phyloP scores from a whole-genome alignment of 2,888 invertebrate species.

The Chrysolina haemoptera region DNA sequence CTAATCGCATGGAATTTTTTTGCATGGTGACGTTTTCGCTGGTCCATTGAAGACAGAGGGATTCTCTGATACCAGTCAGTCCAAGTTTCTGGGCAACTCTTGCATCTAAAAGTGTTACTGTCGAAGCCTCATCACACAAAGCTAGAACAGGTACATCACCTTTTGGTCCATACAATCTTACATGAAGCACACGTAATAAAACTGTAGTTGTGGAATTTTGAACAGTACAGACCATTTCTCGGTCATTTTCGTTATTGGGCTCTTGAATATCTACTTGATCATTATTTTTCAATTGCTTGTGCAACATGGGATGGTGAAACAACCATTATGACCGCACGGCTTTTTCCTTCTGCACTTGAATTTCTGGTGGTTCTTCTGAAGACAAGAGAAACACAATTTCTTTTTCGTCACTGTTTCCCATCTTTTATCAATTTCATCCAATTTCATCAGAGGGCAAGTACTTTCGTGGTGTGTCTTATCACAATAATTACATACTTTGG shows the following conservation, averaged over 20 bases:
- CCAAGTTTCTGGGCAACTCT: neutral
- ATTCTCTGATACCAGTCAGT: neutral
- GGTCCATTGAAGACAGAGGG: slow-evolving; percentile 9
- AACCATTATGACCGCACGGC: no score
- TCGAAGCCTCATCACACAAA: slow-evolving; percentile 6
- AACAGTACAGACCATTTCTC: neutral
- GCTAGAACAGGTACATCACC: neutral
- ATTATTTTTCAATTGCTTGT: no score
- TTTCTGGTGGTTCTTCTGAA: no score
- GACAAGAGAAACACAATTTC: no score
- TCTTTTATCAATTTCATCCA: no score
- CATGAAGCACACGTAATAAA: neutral
- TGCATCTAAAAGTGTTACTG: slow-evolving; percentile 3
- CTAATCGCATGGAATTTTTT: neutral
- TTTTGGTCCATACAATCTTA: slow-evolving; percentile 11
- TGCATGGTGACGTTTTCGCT: neutral
- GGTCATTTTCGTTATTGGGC: neutral
- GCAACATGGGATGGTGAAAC: no score
- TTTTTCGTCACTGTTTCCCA: no score
- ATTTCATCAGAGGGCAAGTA: no score
- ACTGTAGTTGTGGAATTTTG: neutral
- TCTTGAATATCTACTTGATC: no score
- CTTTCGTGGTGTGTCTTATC: no score
- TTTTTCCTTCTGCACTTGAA: no score
- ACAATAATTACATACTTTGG: no score